A percentile compares a stretch with the other conserved stretches of the same genome.
Evolutionary conservation across 2,113 vertebrate species (phyloP).

Genomic region (Gorsachius goisagi): DNA sequence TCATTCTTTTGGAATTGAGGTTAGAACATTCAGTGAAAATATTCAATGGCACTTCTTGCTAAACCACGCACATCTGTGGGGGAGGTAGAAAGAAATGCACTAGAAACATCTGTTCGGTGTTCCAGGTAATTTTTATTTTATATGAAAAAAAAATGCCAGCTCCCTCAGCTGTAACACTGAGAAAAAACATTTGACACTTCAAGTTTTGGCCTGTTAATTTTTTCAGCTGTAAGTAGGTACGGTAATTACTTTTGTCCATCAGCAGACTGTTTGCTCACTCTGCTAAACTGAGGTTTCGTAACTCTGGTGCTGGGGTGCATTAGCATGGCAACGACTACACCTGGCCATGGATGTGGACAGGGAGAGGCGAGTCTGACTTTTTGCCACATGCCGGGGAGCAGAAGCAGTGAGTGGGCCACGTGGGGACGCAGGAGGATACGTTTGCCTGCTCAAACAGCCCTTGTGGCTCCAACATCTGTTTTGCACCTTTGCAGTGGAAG

Average conservation of each 20-base stretch:
- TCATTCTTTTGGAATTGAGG: constrained; percentile 24
- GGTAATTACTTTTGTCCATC: background rate
- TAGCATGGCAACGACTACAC: no score
- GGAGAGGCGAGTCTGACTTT: background rate
- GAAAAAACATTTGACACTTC: background rate
- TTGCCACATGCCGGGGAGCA: background rate
- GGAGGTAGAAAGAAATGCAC: background rate
- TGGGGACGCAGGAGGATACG: background rate
- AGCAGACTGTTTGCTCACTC: background rate
- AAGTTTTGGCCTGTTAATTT: background rate
- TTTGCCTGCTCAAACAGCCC: background rate
- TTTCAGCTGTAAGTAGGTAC: background rate
- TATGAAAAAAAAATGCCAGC: background rate
- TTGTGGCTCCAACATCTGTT: background rate
- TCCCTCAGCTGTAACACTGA: background rate
- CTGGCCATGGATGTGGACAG: fast-evolving
- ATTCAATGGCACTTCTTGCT: background rate
- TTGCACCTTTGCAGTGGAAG: fast-evolving
- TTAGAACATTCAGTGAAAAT: constrained; percentile 41
- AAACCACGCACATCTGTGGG: background rate
- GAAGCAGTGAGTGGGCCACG: background rate
- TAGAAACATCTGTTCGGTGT: background rate
- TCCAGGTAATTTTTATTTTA: background rate
- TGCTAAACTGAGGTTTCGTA: background rate
- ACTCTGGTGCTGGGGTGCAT: background rate